phyloP scores from a whole-genome alignment of 1,140 invertebrate genomes.

The Ruditapes philippinarum region DNA sequence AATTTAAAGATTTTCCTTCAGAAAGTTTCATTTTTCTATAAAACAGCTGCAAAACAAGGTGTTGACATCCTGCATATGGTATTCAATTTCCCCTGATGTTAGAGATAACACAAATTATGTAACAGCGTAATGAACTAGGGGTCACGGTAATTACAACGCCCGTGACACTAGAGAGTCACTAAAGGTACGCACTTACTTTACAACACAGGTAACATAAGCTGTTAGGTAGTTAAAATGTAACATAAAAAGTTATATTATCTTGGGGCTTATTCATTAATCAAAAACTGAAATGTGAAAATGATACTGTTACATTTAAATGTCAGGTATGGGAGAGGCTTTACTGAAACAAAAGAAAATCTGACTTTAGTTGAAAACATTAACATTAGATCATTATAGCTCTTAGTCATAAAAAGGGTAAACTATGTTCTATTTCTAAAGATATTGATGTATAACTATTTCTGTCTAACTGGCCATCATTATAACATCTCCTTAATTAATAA shows the following conservation, averaged over 20 bases:
- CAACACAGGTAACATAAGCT: not conserved
- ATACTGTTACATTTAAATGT: not conserved
- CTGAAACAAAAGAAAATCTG: conserved; percentile 18
- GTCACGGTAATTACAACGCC: not conserved
- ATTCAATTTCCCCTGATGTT: conserved; percentile 9
- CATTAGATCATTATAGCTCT: too few species aligned
- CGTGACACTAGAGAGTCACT: not conserved
- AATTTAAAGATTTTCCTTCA: not conserved
- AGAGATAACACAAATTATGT: conserved; percentile 22
- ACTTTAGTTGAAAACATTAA: not conserved
- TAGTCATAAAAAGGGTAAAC: too few species aligned
- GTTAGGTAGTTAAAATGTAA: not conserved
- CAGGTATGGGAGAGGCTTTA: not conserved
- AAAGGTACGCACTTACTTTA: not conserved
- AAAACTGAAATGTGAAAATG: not conserved
- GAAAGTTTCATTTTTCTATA: not conserved
- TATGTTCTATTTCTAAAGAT: too few species aligned
- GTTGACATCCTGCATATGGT: not conserved
- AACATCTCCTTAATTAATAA: too few species aligned
- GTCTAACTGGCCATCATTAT: too few species aligned
- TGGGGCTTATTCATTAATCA: not conserved
- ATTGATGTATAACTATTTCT: too few species aligned
- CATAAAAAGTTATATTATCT: not conserved
- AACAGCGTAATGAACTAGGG: not conserved
- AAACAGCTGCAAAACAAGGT: not conserved